Percentiles rank a stretch among this genome's conserved stretches.
Evolutionary conservation across 2,888 invertebrate species (phyloP).

Genomic region (Agrilus mali): DNA sequence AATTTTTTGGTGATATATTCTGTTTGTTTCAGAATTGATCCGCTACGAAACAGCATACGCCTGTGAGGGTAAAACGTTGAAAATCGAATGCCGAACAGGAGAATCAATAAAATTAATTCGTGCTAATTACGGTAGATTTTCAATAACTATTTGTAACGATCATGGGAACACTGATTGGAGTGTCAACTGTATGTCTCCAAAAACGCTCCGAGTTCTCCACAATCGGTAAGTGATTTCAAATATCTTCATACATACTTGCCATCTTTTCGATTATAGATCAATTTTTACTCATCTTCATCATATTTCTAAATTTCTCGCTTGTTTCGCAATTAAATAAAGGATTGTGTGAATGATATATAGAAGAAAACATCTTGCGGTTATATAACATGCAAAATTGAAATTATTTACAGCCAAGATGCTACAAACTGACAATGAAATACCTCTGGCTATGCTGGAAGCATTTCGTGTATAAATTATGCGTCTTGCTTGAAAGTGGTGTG

Average conservation of each 20-base stretch:
- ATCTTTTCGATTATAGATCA: neutral
- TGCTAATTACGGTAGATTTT: slow-evolving; percentile 91
- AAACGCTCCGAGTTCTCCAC: slow-evolving; percentile 76
- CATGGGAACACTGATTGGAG: slow-evolving; percentile 95
- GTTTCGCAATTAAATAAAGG: too few relatives aligned
- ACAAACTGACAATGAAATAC: too few relatives aligned
- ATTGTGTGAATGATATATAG: too few relatives aligned
- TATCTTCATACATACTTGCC: neutral
- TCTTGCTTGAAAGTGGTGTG: too few relatives aligned
- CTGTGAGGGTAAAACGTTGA: slow-evolving; percentile 83
- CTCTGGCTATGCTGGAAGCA: too few relatives aligned
- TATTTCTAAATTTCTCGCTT: too few relatives aligned
- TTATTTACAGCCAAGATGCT: too few relatives aligned
- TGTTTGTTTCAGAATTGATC: slow-evolving; percentile 48
- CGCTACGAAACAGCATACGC: slow-evolving; percentile 88
- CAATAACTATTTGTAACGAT: slow-evolving; percentile 91
- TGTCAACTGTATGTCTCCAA: slow-evolving; percentile 88
- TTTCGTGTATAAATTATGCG: too few relatives aligned
- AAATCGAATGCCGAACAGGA: slow-evolving; percentile 80
- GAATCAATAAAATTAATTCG: slow-evolving; percentile 82
- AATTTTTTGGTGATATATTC: neutral
- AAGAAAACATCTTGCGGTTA: too few relatives aligned
- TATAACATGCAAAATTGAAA: too few relatives aligned
- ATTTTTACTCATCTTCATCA: neutral
- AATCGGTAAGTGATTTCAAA: slow-evolving; percentile 52